phyloP scores from a whole-genome alignment of 2,888 invertebrate genomes.

The Eucriotettix oculatus region DNA sequence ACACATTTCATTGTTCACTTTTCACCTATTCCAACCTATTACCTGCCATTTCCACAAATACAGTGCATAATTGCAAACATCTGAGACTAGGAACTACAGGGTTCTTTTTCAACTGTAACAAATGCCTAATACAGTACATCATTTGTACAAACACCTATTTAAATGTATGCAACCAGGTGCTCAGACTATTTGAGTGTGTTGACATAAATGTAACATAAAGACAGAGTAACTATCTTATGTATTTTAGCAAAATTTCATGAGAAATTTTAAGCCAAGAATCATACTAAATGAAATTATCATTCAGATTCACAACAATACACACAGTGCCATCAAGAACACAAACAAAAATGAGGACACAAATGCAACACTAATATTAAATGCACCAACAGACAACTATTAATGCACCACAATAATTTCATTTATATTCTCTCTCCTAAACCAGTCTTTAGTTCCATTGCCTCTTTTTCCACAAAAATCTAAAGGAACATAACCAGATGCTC shows the following conservation, averaged over 20 bases:
- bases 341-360: slow-evolving; percentile 9
- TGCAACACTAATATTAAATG: slow-evolving; percentile 10
- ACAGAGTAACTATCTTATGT: slow-evolving; percentile 1
- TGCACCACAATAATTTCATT: background rate
- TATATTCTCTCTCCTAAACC: background rate
- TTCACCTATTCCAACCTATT: background rate
- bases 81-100: slow-evolving; percentile 6
- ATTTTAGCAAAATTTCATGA: background rate
- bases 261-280: background rate
- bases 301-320: slow-evolving; percentile 9
- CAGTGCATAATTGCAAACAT: background rate
- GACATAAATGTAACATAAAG: slow-evolving; percentile 7
- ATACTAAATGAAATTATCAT: slow-evolving; percentile 1
- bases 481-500: background rate
- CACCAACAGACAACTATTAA: slow-evolving; percentile 6
- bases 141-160: slow-evolving; percentile 5
- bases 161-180: slow-evolving; percentile 5
- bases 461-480: background rate
- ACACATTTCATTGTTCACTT: background rate
- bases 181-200: slow-evolving; percentile 5
- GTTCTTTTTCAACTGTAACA: slow-evolving; percentile 10
- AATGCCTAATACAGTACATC: slow-evolving; percentile 12
- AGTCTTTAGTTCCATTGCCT: background rate
- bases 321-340: slow-evolving; percentile 7
- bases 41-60: background rate